A percentile compares a stretch with the other conserved stretches of the same genome.
phyloP scores from a whole-genome alignment of 2,888 invertebrate genomes.

The Lasioglossum zephyrum region DNA sequence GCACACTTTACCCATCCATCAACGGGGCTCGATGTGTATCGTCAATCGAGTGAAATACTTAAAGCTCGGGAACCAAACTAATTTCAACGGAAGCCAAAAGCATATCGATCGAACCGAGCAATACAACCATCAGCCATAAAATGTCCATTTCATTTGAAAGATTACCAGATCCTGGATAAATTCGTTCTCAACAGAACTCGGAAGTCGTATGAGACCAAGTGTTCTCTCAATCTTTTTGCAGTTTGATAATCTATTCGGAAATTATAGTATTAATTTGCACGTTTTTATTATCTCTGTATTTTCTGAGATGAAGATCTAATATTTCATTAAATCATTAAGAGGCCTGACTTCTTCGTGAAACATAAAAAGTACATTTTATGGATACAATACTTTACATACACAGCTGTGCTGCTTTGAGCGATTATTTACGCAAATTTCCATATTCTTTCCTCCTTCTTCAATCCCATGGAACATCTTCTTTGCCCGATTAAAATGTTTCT shows the following conservation, averaged over 20 bases:
- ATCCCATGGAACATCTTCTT: too few species aligned
- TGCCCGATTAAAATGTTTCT: background rate
- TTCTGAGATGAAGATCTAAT: background rate
- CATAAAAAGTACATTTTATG: background rate
- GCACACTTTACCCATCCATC: background rate
- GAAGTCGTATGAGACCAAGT: too few species aligned
- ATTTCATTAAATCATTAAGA: too few species aligned
- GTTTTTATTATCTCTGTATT: too few species aligned
- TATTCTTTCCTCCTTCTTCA: too few species aligned
- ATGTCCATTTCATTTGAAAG: background rate
- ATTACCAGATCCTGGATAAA: background rate
- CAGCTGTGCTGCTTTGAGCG: too few species aligned
- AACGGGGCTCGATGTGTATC: background rate
- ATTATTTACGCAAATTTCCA: too few species aligned
- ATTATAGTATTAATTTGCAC: too few species aligned
- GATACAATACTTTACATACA: too few species aligned
- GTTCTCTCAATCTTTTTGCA: background rate
- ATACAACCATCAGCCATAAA: background rate
- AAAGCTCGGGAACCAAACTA: background rate
- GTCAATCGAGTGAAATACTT: background rate
- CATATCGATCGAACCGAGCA: background rate
- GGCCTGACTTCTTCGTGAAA: background rate
- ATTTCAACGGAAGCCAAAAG: background rate
- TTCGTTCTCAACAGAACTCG: background rate
- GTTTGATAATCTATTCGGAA: too few species aligned